Percentiles rank a stretch among this genome's conserved stretches.
Evolutionary conservation across 2,797 vertebrate species (phyloP).

Genomic region (Eidolon dupreanum): DNA sequence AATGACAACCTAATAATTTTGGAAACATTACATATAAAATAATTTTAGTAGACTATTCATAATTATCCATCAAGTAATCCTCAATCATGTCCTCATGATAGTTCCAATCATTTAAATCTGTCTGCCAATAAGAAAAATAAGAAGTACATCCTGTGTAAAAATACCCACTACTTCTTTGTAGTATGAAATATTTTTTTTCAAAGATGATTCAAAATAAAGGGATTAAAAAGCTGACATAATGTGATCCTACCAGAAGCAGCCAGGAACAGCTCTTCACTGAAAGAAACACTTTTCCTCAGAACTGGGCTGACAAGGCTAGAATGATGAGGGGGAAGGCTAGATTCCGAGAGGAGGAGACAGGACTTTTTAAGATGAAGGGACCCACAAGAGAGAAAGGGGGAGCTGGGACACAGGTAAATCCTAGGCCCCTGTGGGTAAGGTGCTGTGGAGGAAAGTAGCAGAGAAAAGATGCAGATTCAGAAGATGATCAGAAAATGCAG

Average conservation of each 20-base stretch:
- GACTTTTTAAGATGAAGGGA: slow-evolving; percentile 91
- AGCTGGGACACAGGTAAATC: slow-evolving; percentile 95
- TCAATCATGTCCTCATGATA: background rate
- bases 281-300: slow-evolving; percentile 98
- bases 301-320: slow-evolving; percentile 92
- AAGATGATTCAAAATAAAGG: slow-evolving; percentile 62
- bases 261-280: slow-evolving; percentile 97
- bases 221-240: slow-evolving; percentile 85
- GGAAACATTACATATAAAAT: slow-evolving; percentile 8
- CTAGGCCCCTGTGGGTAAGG: slow-evolving; percentile 89
- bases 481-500: slow-evolving; percentile 83
- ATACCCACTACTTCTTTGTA: slow-evolving; percentile 51
- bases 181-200: slow-evolving; percentile 57
- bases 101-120: slow-evolving; percentile 32
- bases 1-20: background rate
- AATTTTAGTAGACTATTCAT: slow-evolving; percentile 16
- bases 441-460: slow-evolving; percentile 90
- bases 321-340: slow-evolving; percentile 88
- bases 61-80: slow-evolving; percentile 13
- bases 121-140: slow-evolving; percentile 45
- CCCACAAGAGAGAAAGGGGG: slow-evolving; percentile 92
- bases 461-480: slow-evolving; percentile 87
- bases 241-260: slow-evolving; percentile 96
- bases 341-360: slow-evolving; percentile 88
- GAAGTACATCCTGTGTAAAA: slow-evolving; percentile 18